Conservation (phyloP, 2,888 invertebrate species). For the Lamproptera curius region DNA sequence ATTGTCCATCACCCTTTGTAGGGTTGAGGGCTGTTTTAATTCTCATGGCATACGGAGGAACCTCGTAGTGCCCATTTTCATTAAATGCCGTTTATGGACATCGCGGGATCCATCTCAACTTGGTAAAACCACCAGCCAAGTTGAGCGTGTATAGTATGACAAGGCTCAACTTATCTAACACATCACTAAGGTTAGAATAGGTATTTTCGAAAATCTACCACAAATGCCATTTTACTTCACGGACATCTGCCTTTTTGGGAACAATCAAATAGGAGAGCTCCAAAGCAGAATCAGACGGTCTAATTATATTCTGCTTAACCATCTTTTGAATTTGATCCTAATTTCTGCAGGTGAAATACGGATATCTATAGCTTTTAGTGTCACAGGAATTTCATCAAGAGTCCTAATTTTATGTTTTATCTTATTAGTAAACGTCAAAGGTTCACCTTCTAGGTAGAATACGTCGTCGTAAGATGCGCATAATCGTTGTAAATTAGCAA, state of each 20-base stretch:
- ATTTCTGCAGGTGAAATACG: constrained; percentile 12
- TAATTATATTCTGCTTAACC: constrained; percentile 21
- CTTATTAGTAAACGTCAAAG: constrained; percentile 23
- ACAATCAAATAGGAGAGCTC: not conserved
- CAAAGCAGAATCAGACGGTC: constrained; percentile 10
- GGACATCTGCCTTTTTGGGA: not conserved
- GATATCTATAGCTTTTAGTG: not conserved
- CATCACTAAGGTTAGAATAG: constrained; percentile 29
- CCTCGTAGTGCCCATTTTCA: constrained; percentile 32
- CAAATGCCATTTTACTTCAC: not conserved
- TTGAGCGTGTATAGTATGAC: not conserved
- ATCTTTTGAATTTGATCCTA: constrained; percentile 24
- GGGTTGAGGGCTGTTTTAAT: constrained; percentile 32
- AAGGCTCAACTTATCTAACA: constrained; percentile 25
- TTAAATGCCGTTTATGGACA: constrained; percentile 32
- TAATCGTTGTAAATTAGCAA: constrained; percentile 24
- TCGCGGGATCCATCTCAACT: no score
- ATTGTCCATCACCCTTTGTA: constrained; percentile 36
- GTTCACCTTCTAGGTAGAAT: constrained; percentile 19
- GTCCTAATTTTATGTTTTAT: constrained; percentile 14
- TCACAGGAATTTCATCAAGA: constrained; percentile 18
- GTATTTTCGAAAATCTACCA: constrained; percentile 26
- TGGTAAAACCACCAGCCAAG: no score
- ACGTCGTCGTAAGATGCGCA: constrained; percentile 7
- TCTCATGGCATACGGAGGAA: constrained; percentile 34